Base-by-base conservation (phyloP, 1,140 invertebrate genomes). In the Dryas iulia region DNA sequence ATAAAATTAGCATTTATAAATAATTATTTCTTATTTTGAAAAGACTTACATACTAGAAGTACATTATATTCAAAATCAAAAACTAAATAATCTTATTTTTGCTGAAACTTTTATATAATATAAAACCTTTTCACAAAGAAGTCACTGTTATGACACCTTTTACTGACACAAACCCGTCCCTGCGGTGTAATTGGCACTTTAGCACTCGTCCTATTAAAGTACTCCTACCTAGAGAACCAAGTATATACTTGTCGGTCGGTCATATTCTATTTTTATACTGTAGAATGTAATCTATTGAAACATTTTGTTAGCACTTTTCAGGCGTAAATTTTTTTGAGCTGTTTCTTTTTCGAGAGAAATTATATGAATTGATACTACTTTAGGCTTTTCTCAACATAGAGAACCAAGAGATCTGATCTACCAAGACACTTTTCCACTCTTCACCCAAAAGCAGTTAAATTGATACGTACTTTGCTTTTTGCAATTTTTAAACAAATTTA, bases 141-240 rank as follows among this genome's bases (percentile, higher is more conserved):
- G 7, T 47, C 39, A 47, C 39, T 47, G 14, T 47, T 21, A 21
- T 47, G 18, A 21, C 33, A 39, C 39, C 39, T 47, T 47, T 47
- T 47, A 47, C 39, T 3, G 39, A 47, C 39, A 47, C 39, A 47
- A 47, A 47, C 39, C 14, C 39, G n/a, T 47, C 39, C 18, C 39
- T 47, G 39, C 14, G 39, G 39, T 47, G 39, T 47, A 47, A 47
- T 47, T 47, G 39, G 39, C 39, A 47, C 39, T 47, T 18, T 18
- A 47, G 39, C 39, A 47, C 39, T 47, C 39, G 39, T 47, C 39
- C 18, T 18, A 47, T 47, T 47, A 47, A 47, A 47, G 39, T 47
- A 47, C 39, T 47, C 14, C 35, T 18, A 18, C 14, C 35, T 47
- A 5, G 5, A 39, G 39, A 21, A 47, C 39, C 6, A 47, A 47